Percentiles rank a stretch among this genome's conserved stretches.
phyloP scores from a whole-genome alignment of 2,113 vertebrate genomes.

The Cercopithecus mona region DNA sequence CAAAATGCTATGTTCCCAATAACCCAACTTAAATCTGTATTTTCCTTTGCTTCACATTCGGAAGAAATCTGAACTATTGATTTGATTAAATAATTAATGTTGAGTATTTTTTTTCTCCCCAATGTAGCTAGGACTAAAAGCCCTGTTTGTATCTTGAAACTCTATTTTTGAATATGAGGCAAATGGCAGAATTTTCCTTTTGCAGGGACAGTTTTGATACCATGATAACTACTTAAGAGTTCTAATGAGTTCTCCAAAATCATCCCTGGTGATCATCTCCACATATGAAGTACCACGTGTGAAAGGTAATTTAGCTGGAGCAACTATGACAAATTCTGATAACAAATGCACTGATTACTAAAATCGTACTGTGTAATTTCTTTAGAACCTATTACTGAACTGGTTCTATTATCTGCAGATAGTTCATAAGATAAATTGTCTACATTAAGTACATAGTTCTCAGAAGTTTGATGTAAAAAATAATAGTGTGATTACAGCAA shows the following conservation, averaged over 20 bases:
- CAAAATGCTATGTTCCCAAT: slow-evolving; percentile 63
- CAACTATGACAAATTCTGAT: slow-evolving; percentile 25
- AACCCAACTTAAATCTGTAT: slow-evolving; percentile 75
- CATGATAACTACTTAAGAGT: slow-evolving; percentile 75
- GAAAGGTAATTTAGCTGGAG: slow-evolving; percentile 75
- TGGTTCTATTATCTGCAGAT: neutral
- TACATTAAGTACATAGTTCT: neutral
- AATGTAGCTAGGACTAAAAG: slow-evolving; percentile 42
- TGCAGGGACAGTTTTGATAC: slow-evolving; percentile 64
- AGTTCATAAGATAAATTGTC: slow-evolving; percentile 9
- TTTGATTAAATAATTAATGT: slow-evolving; percentile 78
- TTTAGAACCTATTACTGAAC: slow-evolving; percentile 45
- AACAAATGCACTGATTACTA: slow-evolving; percentile 32
- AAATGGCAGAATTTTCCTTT: slow-evolving; percentile 77
- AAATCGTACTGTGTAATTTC: neutral
- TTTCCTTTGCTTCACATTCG: slow-evolving; percentile 79
- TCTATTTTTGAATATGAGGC: slow-evolving; percentile 77
- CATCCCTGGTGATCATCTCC: slow-evolving; percentile 77
- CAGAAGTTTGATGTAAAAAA: slow-evolving; percentile 48
- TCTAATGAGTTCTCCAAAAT: slow-evolving; percentile 77
- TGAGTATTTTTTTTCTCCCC: slow-evolving; percentile 43
- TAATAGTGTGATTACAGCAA: slow-evolving; percentile 1
- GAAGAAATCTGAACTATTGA: slow-evolving; percentile 73
- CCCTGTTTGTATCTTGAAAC: slow-evolving; percentile 70
- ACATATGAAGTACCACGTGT: slow-evolving; percentile 78